Base-by-base conservation (phyloP, 2,113 vertebrate species). In the Lycaon pictus region DNA sequence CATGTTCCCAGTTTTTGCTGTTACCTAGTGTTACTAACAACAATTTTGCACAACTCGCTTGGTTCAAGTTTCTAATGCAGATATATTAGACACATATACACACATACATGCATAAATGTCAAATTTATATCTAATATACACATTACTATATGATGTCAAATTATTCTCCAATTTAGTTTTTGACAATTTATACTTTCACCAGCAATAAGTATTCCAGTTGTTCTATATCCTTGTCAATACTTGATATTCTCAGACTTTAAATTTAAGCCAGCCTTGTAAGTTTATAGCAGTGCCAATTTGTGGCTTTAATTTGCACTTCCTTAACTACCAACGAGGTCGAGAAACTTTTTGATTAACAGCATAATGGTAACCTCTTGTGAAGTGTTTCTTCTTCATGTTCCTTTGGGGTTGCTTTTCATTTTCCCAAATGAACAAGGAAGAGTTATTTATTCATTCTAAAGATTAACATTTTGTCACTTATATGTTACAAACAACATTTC, bases 161-260 rank as follows among this genome's bases (percentile, higher is more conserved):
- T 27, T 19, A 1, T 89, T 71, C 76, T 82, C 72, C 69, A 83
- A 55, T 83, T n/a, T 43, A 15, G 35, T 76, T 86, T 87, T 81
- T 81, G 90, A 11, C 23, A 80, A 72, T 53, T 51, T 71, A 43
- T 81, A 62, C 11, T 60, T 32, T 87, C 11, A 69, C 3, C 19
- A 82, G 48, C 16, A 93, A 13, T n/a, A 84, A 53, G 37, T 69
- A 53, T 86, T 85, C 13, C 15, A 82, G 43, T 37, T 82, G 27
- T 5, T 88, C 82, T 20, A 76, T 48, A 65, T n/a, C 35, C 32
- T 77, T 79, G 48, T 17, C 16, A 90, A 65, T 77, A 93, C 2
- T 87, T 77, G 11, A 83, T 92, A 71, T 92, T 84, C 37, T 65
- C 51, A 89, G 79, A 72, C 23, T 88, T 88, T 32, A 94, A 77